Evolutionary conservation across 1,140 invertebrate genomes (phyloP), one percentile per base, ranked within the genome.

Genomic region (Pseudomyrmex flavicornis): DNA sequence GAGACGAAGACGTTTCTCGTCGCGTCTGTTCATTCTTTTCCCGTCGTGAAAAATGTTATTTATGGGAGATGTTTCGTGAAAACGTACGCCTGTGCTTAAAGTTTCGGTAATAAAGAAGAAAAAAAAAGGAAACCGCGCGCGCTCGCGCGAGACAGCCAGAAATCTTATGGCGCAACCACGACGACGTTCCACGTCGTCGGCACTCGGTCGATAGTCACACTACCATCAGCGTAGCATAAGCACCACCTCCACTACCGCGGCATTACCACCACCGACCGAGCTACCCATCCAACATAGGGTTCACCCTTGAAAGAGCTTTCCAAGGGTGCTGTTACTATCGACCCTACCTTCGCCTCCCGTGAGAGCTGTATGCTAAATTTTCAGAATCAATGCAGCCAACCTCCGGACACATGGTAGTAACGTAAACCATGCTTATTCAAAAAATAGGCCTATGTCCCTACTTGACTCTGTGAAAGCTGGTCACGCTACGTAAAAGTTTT

Each of bases 181-280:
- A 88, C 84, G 89, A 89, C 82, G 88, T 89, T 90, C 50, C 85
- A 26, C 44, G 54, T 85, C 85, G 76, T 79, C 83, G 85, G 79
- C 70, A 88, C 85, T 84, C 89, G 89, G 89, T 90, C 89, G 89
- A 90, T 90, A 89, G 89, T 86, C 74, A 76, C 76, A 82, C 88
- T 75, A 89, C 76, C 87, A 86, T 83, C 83, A 65, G 66, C 74
- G 80, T 66, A 46, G 65, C 68, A 35, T 80, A 66, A 82, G 63
- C 76, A 72, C 87, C 75, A 73, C 73, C 80, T 74, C 84, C 84
- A 68, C 35, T 69, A 26, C 68, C 65, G 35, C 35, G 58, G 74
- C 69, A 86, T 82, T 63, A 82, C 79, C 48, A 82, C 46, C 69
- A 54, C 69, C 79, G 79, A 69, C 35, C 76, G 63, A 26, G 61